Conservation (phyloP, 2,888 invertebrate genomes). For the Scaptomyza reducta region DNA sequence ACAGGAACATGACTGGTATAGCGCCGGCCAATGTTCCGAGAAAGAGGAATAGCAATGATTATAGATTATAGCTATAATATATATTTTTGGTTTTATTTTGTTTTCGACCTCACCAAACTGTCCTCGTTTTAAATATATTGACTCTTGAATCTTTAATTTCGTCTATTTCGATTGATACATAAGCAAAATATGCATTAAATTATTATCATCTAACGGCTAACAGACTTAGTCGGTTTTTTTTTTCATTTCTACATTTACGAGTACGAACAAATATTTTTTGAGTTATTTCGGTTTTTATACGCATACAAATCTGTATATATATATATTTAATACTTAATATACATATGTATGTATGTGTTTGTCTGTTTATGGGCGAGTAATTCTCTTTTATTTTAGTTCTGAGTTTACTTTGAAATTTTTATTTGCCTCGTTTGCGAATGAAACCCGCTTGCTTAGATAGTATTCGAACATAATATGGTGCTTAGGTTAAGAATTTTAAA, state of each 20-base stretch:
- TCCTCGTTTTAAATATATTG: slow-evolving; percentile 3
- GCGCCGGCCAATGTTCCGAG: too few species aligned
- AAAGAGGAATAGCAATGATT: too few species aligned
- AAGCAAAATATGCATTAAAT: slow-evolving; percentile 61
- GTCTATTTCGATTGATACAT: slow-evolving; percentile 51
- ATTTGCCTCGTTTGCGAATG: slow-evolving; percentile 50
- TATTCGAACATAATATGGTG: slow-evolving; percentile 25
- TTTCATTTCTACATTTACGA: slow-evolving; percentile 15
- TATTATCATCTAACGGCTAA: slow-evolving; percentile 67
- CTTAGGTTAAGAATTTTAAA: slow-evolving; percentile 35
- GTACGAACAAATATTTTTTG: slow-evolving; percentile 25
- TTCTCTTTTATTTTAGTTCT: slow-evolving; percentile 7
- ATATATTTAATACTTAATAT: not conserved
- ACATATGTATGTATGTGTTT: not conserved
- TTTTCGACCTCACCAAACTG: too few species aligned
- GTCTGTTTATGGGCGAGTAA: slow-evolving; percentile 24
- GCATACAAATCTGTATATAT: slow-evolving; percentile 2
- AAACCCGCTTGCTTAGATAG: slow-evolving; percentile 61
- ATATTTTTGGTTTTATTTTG: too few species aligned
- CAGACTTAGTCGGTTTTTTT: slow-evolving; percentile 68
- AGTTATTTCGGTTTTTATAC: slow-evolving; percentile 7
- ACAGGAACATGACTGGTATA: too few species aligned
- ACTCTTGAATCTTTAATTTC: slow-evolving; percentile 36
- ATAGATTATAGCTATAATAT: too few species aligned
- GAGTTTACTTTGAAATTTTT: slow-evolving; percentile 28